Base-by-base conservation (phyloP, 2,113 vertebrate species). In the Pygoscelis antarcticus region DNA sequence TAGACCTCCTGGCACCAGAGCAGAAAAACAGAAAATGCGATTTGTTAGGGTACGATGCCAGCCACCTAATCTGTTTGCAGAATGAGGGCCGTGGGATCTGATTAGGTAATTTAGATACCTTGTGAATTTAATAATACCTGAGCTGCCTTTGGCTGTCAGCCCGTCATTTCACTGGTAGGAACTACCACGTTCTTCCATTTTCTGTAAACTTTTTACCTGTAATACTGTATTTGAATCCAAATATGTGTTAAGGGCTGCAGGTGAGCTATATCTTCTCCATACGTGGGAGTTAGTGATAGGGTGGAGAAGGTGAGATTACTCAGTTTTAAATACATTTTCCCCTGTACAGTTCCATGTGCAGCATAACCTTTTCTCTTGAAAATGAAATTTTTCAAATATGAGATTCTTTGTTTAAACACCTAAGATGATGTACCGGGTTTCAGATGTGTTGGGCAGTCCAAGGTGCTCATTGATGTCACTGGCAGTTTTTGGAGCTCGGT, bases 1-100 rank as follows among this genome's bases (percentile, higher is more conserved):
- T 96, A 98, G 98, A 98, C 98, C 98, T 98, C 96, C 95, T 97
- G 98, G 98, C 98, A 98, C 98, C 98, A 97, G 87, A 51, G 96
- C 86, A 93, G 95, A 96, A 93, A 89, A 90, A 16, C 93, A 72
- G 42, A 84, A 93, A 78, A 23, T 87, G 94, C 97, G 68, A 29
- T 98, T 98, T 96, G 97, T 97, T 91, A 84, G 97, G 96, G 83
- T 96, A 89, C 9, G 93, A 96, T 98, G 98, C 98, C 98, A 98
- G 97, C 96, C 96, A 84, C 96, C 96, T 95, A 94, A 97, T 98
- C 97, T 97, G 95, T 97, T 97, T 98, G 97, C 92, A 95, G 93
- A 95, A 92, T 55, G 92, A 93, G 92, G 88, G 86, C 94, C 46
- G 0, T 68, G 85, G 90, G 77, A 97, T 98, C 93, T 51, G 91